phyloP scores from a whole-genome alignment of 2,888 invertebrate genomes.

The Celastrina argiolus region DNA sequence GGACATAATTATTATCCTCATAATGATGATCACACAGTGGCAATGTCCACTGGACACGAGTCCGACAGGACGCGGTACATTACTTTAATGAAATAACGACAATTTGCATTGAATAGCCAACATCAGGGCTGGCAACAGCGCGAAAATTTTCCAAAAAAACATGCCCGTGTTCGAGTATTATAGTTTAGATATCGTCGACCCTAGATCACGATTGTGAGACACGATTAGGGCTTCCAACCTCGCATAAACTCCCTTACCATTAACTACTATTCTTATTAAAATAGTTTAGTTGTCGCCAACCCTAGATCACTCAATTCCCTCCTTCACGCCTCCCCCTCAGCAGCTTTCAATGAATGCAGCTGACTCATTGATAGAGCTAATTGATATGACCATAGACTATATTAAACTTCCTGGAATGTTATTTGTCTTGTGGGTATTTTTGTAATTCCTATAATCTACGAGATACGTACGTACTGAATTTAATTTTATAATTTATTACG shows the following conservation, averaged over 20 bases:
- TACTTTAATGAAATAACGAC: slow-evolving; percentile 64
- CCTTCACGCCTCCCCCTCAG: background rate
- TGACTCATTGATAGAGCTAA: slow-evolving; percentile 70
- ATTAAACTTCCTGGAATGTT: slow-evolving; percentile 31
- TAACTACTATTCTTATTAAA: too few species aligned
- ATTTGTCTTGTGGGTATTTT: slow-evolving; percentile 15
- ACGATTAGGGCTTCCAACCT: too few species aligned
- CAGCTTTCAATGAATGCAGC: slow-evolving; percentile 58
- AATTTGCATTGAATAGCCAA: slow-evolving; percentile 51
- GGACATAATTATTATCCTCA: background rate
- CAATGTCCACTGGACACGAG: slow-evolving; percentile 49
- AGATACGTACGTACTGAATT: background rate
- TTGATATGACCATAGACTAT: slow-evolving; percentile 51
- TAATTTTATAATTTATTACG: background rate
- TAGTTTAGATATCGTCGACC: too few species aligned
- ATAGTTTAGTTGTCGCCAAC: background rate
- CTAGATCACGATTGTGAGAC: too few species aligned
- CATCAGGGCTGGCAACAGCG: slow-evolving; percentile 23
- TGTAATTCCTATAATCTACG: background rate
- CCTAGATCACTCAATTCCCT: background rate
- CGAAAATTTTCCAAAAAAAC: slow-evolving; percentile 32
- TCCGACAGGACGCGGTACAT: slow-evolving; percentile 57
- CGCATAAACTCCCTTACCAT: too few species aligned
- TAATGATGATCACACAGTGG: slow-evolving; percentile 37
- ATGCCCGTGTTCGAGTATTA: too few species aligned